phyloP scores from a whole-genome alignment of 2,113 vertebrate genomes.

The Ctenodactylus gundi region DNA sequence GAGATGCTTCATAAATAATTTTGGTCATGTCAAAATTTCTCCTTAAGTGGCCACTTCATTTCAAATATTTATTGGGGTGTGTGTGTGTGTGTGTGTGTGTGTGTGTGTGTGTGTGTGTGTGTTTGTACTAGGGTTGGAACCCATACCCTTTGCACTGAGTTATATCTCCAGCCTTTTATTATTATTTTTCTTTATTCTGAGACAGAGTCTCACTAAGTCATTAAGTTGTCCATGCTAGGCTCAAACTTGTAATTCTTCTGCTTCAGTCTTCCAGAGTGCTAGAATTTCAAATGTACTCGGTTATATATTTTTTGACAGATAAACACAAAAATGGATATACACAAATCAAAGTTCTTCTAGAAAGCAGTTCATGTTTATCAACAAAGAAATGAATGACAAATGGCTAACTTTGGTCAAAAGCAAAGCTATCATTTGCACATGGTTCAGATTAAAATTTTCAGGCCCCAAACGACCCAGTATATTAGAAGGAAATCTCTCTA shows the following conservation, averaged over 20 bases:
- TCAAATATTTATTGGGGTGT: not conserved
- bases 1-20: not conserved
- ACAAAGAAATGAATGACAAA: not conserved
- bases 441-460: not conserved
- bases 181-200: not conserved
- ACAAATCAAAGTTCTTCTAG: not conserved
- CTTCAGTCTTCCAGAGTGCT: not conserved
- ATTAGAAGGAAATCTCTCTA: not conserved
- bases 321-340: not conserved
- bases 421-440: not conserved
- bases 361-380: not conserved
- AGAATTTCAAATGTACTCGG: not conserved
- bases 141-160: not conserved
- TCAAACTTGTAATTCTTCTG: not conserved
- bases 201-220: not conserved
- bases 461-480: not conserved
- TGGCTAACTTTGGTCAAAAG: not conserved
- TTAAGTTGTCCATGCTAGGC: not conserved
- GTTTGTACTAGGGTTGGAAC: not conserved
- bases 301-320: not conserved
- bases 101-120: no score
- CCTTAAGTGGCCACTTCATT: not conserved
- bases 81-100: no score
- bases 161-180: not conserved
- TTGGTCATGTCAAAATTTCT: not conserved